Evolutionary conservation across 2,113 vertebrate species (phyloP).

Genomic region (Macquaria australasica): DNA sequence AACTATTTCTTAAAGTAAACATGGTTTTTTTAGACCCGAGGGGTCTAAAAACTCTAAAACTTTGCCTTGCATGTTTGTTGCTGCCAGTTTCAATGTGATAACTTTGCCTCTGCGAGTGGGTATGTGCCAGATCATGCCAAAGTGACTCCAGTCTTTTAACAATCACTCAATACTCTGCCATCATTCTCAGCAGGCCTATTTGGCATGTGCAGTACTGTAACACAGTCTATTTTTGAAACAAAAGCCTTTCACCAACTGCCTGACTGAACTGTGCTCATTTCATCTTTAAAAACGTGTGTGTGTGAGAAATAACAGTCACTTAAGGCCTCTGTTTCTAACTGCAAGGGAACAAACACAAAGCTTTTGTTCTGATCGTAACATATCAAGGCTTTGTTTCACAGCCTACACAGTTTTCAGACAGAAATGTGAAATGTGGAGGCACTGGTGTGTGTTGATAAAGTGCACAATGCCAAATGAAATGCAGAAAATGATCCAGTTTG

Average conservation of each 20-base stretch:
- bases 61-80: neutral
- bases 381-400: conserved; percentile 62
- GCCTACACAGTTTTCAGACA: conserved; percentile 59
- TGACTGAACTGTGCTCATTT: conserved; percentile 65
- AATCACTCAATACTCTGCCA: conserved; percentile 52
- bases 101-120: conserved; percentile 32
- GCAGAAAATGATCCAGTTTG: conserved; percentile 37
- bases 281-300: conserved; percentile 46
- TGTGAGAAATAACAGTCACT: conserved; percentile 50
- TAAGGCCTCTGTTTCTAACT: conserved; percentile 49
- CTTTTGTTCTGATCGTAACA: conserved; percentile 66
- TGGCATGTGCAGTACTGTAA: conserved; percentile 59
- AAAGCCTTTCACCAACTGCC: conserved; percentile 67
- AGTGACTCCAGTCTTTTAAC: conserved; percentile 58
- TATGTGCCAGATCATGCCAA: conserved; percentile 37
- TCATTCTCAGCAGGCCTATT: conserved; percentile 63
- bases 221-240: conserved; percentile 74
- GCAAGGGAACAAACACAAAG: conserved; percentile 53
- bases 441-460: conserved; percentile 52
- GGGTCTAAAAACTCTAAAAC: neutral
- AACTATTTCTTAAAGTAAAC: neutral
- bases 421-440: conserved; percentile 53
- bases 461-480: conserved; percentile 28
- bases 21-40: neutral
- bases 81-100: conserved; percentile 39